Conservation (phyloP, 2,113 vertebrate genomes). For the Urocolius indicus region DNA sequence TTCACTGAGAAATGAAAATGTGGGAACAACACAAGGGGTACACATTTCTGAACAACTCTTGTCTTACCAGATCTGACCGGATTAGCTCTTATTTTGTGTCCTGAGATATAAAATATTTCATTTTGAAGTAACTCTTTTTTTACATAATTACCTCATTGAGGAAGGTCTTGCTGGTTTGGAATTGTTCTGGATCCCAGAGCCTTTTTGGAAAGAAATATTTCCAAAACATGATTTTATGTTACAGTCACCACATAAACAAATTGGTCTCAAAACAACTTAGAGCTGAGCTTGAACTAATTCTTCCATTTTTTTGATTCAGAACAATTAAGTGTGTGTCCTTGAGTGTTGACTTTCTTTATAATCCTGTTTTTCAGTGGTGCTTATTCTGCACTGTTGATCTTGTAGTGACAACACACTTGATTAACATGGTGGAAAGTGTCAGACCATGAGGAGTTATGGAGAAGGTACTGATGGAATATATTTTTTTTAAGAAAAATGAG, state of each 20-base stretch:
- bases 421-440: neutral
- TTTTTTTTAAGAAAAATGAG: neutral
- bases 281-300: neutral
- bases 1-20: neutral
- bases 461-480: neutral
- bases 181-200: neutral
- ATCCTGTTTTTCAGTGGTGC: neutral
- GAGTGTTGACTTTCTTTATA: neutral
- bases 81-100: neutral
- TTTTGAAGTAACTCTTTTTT: neutral
- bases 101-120: neutral
- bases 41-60: neutral
- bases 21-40: neutral
- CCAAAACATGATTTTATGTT: neutral
- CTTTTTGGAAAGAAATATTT: neutral
- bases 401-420: neutral
- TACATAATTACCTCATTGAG: neutral
- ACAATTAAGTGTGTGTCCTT: neutral
- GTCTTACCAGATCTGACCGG: neutral
- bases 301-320: neutral
- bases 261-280: neutral
- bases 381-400: neutral
- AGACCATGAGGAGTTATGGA: neutral
- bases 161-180: neutral
- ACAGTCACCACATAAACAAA: neutral